A percentile compares a stretch with the other conserved stretches of the same genome.
Evolutionary conservation across 2,888 invertebrate species (phyloP).

Genomic region (Melanchra persicariae): DNA sequence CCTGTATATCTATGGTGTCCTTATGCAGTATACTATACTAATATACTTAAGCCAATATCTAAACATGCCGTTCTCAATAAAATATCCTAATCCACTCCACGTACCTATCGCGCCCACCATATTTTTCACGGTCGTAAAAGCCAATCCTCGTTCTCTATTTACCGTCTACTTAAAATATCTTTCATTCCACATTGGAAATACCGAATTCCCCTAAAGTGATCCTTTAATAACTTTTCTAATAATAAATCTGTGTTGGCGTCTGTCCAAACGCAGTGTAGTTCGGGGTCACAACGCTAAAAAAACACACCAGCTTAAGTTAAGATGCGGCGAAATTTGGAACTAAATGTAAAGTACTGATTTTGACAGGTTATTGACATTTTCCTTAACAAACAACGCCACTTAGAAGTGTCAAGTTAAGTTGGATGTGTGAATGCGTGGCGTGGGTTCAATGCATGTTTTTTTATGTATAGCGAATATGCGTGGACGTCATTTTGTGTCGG

Average conservation of each 20-base stretch:
- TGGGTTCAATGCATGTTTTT: slow-evolving; percentile 60
- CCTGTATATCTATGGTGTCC: no score
- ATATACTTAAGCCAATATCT: no score
- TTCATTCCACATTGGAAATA: slow-evolving; percentile 55
- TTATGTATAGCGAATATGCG: slow-evolving; percentile 42
- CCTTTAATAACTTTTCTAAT: slow-evolving; percentile 63
- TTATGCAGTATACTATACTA: not conserved
- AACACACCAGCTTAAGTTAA: slow-evolving; percentile 33
- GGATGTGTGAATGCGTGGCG: not conserved
- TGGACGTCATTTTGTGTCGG: slow-evolving; percentile 9
- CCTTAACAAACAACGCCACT: not conserved
- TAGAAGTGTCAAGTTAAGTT: slow-evolving; percentile 12
- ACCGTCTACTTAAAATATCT: slow-evolving; percentile 25
- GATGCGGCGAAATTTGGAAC: slow-evolving; percentile 8
- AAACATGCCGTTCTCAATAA: not conserved
- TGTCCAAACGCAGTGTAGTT: slow-evolving; percentile 58
- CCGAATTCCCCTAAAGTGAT: slow-evolving; percentile 58
- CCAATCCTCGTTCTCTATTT: slow-evolving; percentile 24
- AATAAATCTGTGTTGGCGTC: slow-evolving; percentile 57
- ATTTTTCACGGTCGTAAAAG: slow-evolving; percentile 48
- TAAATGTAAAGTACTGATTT: slow-evolving; percentile 23
- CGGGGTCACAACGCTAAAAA: slow-evolving; percentile 54
- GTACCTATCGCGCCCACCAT: slow-evolving; percentile 15
- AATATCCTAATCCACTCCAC: slow-evolving; percentile 24
- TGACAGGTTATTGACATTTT: slow-evolving; percentile 16